Conservation (phyloP, 2,888 invertebrate species). For the Amorpha juglandis region DNA sequence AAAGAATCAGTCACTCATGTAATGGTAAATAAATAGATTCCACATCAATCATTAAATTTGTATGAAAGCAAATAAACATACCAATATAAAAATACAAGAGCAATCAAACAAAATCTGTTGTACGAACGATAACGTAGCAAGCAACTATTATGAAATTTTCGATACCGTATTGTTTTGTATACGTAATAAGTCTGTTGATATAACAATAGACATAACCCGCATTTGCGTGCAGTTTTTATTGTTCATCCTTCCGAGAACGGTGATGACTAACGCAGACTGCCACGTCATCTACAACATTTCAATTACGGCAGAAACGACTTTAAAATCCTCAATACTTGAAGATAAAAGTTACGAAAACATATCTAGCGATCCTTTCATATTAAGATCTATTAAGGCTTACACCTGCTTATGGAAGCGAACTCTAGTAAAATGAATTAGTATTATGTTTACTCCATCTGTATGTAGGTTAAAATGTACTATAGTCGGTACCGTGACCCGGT, state of each 20-base stretch:
- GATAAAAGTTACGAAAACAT: neutral
- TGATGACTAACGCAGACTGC: constrained; percentile 25
- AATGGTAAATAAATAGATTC: too few species aligned
- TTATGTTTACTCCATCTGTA: constrained; percentile 26
- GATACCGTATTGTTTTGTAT: too few species aligned
- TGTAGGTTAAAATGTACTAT: constrained; percentile 40
- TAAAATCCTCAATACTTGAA: neutral
- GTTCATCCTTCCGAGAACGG: constrained; percentile 47
- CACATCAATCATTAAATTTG: too few species aligned
- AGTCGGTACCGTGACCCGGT: constrained; percentile 34
- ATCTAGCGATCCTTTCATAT: neutral
- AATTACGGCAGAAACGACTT: constrained; percentile 2
- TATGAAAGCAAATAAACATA: too few species aligned
- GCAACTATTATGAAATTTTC: too few species aligned
- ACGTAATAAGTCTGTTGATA: constrained; percentile 25
- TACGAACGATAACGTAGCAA: too few species aligned
- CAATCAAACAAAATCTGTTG: too few species aligned
- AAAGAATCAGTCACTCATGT: too few species aligned
- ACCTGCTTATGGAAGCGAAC: neutral
- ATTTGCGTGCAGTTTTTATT: constrained; percentile 52
- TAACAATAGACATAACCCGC: constrained; percentile 43
- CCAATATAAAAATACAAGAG: too few species aligned
- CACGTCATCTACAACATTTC: constrained; percentile 40
- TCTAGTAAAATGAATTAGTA: constrained; percentile 9
- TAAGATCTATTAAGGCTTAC: neutral